phyloP scores from a whole-genome alignment of 2,113 vertebrate genomes.

The Gambusia affinis region DNA sequence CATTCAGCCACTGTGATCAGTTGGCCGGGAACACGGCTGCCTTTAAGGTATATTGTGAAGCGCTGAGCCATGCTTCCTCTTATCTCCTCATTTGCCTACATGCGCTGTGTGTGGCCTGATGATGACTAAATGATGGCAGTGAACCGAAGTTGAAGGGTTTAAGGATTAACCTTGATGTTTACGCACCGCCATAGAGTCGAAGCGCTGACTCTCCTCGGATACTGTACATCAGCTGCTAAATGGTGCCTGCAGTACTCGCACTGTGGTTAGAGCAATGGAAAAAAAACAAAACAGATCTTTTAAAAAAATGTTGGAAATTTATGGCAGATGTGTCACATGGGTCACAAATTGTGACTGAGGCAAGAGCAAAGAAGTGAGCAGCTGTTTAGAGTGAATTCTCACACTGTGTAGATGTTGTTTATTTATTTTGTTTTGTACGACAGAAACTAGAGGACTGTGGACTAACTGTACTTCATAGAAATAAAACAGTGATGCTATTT shows the following conservation, averaged over 20 bases:
- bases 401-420: slow-evolving; percentile 14
- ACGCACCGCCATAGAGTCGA: slow-evolving; percentile 37
- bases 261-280: slow-evolving; percentile 23
- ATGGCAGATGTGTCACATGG: background rate
- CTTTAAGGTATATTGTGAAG: slow-evolving; percentile 43
- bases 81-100: slow-evolving; percentile 39
- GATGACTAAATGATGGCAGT: slow-evolving; percentile 50
- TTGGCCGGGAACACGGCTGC: slow-evolving; percentile 27
- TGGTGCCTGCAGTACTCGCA: slow-evolving; percentile 24
- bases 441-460: background rate
- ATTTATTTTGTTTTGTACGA: background rate
- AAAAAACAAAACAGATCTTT: slow-evolving; percentile 2
- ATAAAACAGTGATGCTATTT: background rate
- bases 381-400: slow-evolving; percentile 2
- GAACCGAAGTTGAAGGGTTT: slow-evolving; percentile 55
- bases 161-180: slow-evolving; percentile 69
- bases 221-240: slow-evolving; percentile 50
- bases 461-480: background rate
- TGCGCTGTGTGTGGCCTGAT: slow-evolving; percentile 28
- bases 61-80: slow-evolving; percentile 35
- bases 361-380: slow-evolving; percentile 2
- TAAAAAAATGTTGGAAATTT: background rate
- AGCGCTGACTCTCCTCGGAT: slow-evolving; percentile 33
- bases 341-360: slow-evolving; percentile 19
- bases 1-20: slow-evolving; percentile 39